Percentiles rank a stretch among this genome's conserved stretches.
Evolutionary conservation across 1,140 invertebrate species (phyloP).

Genomic region (Megalopta genalis): DNA sequence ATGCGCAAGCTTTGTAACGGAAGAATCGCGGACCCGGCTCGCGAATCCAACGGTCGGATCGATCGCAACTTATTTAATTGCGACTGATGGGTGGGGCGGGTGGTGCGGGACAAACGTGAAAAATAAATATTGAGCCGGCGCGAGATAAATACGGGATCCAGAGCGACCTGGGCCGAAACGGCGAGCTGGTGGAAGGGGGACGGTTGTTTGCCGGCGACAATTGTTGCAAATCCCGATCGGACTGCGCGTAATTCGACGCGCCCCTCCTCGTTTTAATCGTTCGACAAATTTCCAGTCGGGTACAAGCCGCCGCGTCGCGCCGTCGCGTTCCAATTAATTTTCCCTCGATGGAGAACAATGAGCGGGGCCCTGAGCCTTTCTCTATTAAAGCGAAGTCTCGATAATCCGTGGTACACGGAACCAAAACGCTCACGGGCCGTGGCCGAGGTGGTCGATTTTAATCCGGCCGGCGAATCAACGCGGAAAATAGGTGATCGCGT

Average conservation of each 20-base stretch:
- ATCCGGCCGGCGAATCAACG: neutral
- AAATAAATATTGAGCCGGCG: constrained; percentile 9
- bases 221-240: constrained; percentile 22
- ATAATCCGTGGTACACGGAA: neutral
- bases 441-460: neutral
- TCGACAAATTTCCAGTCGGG: neutral
- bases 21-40: too few relatives aligned
- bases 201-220: constrained; percentile 10
- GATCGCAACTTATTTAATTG: too few relatives aligned
- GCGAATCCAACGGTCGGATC: too few relatives aligned
- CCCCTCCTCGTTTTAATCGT: constrained; percentile 15
- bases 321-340: constrained; percentile 7
- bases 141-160: neutral
- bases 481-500: neutral
- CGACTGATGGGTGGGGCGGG: too few relatives aligned
- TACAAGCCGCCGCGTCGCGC: neutral
- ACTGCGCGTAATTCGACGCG: constrained; percentile 11
- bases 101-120: neutral
- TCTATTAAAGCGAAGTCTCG: neutral
- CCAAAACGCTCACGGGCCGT: neutral
- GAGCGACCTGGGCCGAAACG: neutral
- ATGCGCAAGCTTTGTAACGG: too few relatives aligned
- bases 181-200: neutral
- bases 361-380: neutral
- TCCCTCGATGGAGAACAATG: constrained; percentile 8